Evolutionary conservation across 2,888 invertebrate species (phyloP), one percentile per base, ranked within the genome.

Genomic region (Gymnoscelis rufifasciata): DNA sequence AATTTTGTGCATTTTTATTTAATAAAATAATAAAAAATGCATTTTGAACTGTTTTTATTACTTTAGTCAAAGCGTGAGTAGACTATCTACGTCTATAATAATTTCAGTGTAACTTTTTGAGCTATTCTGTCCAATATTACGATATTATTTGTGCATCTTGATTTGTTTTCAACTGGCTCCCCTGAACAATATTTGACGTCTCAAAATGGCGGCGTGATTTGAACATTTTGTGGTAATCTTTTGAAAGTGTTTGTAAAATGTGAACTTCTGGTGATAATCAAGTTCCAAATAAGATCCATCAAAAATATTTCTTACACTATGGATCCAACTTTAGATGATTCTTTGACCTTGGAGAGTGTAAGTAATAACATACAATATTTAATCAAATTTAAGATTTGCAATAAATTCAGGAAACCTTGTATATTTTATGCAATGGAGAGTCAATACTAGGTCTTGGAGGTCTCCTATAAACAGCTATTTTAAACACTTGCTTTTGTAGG

Each of bases 141-240:
- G 6, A 24, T 43, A 48, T 50, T 29, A 47, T 6, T 42, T 30
- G 38, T 48, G 37, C 48, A 47, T 49, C 38, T 15, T 8, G 73
- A 78, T 86, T 87, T 86, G 87, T 86, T 83, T 84, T 83, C 68
- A 84, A 86, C 84, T 77, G 84, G 82, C 73, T 71, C 72, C 66
- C 63, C 67, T 67, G 68, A 66, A 64, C 56, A 57, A 15, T 60
- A 66, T 83, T 84, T 88, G 88, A 84, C 86, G 84, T 73, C 71
- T 62, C 83, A 87, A 83, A 86, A 89, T 89, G 88, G 89, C 89
- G 89, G 89, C 82, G 79, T 77, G 84, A 71, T 89, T 89, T 87
- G 68, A 89, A 88, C 81, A 28, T 42, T 40, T 48, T 43, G 36
- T 33, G 38, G 28, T 40, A 46, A 31, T 28, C 10, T 15, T 49